Base-by-base conservation (phyloP, 2,888 invertebrate species). In the Tridacna gigas region DNA sequence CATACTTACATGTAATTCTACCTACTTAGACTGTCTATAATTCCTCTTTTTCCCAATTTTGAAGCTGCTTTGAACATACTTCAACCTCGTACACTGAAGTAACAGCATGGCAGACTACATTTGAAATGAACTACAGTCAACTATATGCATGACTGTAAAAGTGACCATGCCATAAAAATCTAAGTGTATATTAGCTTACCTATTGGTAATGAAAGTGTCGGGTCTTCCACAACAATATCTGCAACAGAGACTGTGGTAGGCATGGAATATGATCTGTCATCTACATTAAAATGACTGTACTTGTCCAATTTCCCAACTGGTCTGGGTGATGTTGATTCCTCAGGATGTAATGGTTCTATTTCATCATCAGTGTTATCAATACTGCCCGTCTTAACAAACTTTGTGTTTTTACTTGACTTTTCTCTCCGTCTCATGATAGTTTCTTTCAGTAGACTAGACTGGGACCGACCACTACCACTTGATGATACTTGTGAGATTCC, bases 221-320 rank as follows among this genome's bases (percentile, higher is more conserved):
- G 75, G 18, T 75, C 75, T 25, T 86, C 86, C 56, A 86, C 74
- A 76, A 80, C 75, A 28, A 86, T 86, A 76, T 86, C 86, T 56
- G 81, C 81, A 67, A 86, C 77, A 11, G 86, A 86, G 2, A 86
- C 79, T 7, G 86, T 82, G 5, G 63, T 63, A n/a, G 75, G 76
- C 48, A 81, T 48, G n/a, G 80, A 78, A 20, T 69, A 67, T 18
- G 75, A 66, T 0, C 78, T 45, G 26, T 80, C 74, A 56, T 81
- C 80, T 7, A 61, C 51, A 22, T 45, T 69, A 25, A 76, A 51
- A n/a, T 74, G 61, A n/a, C 51, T 60, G 0, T 73, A 67, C 47
- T 66, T 61, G 66, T 76, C 73, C 18, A 28, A 13, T 28, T 65
- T 69, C 11, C 22, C 56, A 5, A 51, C 25, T 20, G 77, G 45